A percentile compares a stretch with the other conserved stretches of the same genome.
These are phyloP conservation scores for Gila orcuttii DNA, from an alignment of 2,113 vertebrate species.

Conservation along the genomic window DNA sequence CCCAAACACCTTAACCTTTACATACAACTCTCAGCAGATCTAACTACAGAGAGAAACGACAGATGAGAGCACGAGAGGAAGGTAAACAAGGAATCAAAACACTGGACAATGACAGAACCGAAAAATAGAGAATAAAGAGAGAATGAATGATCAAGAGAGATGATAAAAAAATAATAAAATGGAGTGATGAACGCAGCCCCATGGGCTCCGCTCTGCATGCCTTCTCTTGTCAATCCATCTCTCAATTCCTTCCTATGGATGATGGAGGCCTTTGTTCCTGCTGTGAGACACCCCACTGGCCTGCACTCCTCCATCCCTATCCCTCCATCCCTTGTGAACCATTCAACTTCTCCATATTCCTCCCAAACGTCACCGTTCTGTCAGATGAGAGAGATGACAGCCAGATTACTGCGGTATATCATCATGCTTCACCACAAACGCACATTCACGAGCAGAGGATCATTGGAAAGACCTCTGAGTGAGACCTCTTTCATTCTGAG, in stretches of 20 bases:
- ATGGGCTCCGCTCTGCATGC: background rate
- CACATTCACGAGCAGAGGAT: slow-evolving; percentile 18
- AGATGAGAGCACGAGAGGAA: slow-evolving; percentile 19
- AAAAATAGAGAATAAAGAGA: slow-evolving; percentile 11
- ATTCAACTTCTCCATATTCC: slow-evolving; percentile 13
- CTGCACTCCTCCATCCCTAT: slow-evolving; percentile 43
- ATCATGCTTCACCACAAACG: slow-evolving; percentile 1
- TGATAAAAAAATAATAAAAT: background rate
- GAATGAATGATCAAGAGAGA: slow-evolving; percentile 37
- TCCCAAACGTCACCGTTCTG: background rate
- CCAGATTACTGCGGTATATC: background rate
- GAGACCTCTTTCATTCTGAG: background rate
- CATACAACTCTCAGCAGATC: slow-evolving; percentile 56
- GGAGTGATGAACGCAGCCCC: slow-evolving; percentile 20
- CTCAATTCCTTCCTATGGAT: background rate
- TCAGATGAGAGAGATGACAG: background rate
- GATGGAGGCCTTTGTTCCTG: background rate
- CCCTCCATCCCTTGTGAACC: background rate
- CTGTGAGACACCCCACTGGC: background rate
- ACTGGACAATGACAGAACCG: slow-evolving; percentile 22
- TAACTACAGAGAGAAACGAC: slow-evolving; percentile 2
- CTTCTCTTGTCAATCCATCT: slow-evolving; percentile 28
- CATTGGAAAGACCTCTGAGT: background rate
- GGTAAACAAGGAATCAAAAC: slow-evolving; percentile 1
- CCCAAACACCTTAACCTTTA: slow-evolving; percentile 59